Conservation (phyloP, 2,888 invertebrate genomes). For the Pammene fasciana region DNA sequence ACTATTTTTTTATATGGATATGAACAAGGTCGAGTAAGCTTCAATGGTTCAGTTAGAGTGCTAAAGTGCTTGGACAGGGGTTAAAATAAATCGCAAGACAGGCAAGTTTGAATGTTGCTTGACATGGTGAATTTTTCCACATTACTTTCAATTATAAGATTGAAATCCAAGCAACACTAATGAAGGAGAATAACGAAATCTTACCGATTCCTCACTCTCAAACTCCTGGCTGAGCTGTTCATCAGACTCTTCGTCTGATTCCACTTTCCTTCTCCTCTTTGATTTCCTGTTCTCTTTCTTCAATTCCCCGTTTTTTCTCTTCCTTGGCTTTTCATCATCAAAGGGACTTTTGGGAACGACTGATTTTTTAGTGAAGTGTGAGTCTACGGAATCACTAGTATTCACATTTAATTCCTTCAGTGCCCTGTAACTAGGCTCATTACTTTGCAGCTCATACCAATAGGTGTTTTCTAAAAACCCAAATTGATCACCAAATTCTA, state of each 20-base stretch:
- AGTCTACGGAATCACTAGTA: not conserved
- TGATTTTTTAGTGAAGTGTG: conserved; percentile 25
- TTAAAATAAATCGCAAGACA: no score
- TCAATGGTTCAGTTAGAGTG: no score
- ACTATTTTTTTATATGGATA: no score
- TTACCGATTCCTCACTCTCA: conserved; percentile 9
- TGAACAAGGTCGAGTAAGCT: no score
- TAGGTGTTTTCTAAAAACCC: conserved; percentile 77
- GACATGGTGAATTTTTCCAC: no score
- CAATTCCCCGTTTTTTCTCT: not conserved
- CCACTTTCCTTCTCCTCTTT: not conserved
- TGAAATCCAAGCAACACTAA: no score
- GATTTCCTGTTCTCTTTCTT: not conserved
- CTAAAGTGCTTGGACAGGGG: no score
- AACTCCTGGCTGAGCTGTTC: not conserved
- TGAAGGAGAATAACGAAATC: not conserved
- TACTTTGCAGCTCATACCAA: conserved; percentile 72
- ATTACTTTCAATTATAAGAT: no score
- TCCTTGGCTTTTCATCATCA: conserved; percentile 2
- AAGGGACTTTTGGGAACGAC: not conserved
- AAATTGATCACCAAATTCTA: conserved; percentile 78
- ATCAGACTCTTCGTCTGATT: conserved; percentile 7
- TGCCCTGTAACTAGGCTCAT: conserved; percentile 20
- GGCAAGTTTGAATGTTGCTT: no score
- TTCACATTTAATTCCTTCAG: conserved; percentile 9